Base-by-base conservation (phyloP, 1,140 invertebrate species). In the Monomorium pharaonis region DNA sequence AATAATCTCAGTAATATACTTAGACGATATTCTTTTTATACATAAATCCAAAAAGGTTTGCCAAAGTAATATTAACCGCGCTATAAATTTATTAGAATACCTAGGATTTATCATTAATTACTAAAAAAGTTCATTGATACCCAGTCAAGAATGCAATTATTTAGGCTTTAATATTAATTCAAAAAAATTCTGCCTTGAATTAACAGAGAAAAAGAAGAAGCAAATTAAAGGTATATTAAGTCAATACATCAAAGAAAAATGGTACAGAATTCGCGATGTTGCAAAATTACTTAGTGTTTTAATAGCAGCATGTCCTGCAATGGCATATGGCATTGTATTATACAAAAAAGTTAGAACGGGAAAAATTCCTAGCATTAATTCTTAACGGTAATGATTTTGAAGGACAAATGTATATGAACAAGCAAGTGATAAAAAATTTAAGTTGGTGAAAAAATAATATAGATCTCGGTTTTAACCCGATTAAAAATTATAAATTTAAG, bases 151-250 rank as follows among this genome's bases (percentile, higher is more conserved):
- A 67, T 51, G 44, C 18, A 80, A 37, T 12, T 80, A 67, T 42
- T 21, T 80, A 21, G 76, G 27, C 21, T 80, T 80, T 69, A 65
- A 54, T 0, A 65, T 80, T 37, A 51, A 80, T 24, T 65, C 49
- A 10, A 21, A 33, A 1, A 30, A 18, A 0, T 67, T 49, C 2
- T 3, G 49, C 3, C 33, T 80, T 37, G 60, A 49, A 67, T 67
- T 67, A 4, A 65, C 44, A 27, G 16, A 30, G 0, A 27, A 42
- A 37, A 80, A 51, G 21, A 67, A 33, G 5, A 56, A 3, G 7
- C 24, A 80, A 10, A 30, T 63, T 21, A 24, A 9, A n/a, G 49
- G n/a, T 5, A 1, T 51, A 4, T 18, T 51, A 5, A n/a, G 0
- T 18, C 16, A 1, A 65, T 3, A 6, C 9, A 14, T 3, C 3